Percentiles rank a stretch among this genome's conserved stretches.
Conservation (phyloP, 2,113 vertebrate species). For the Rhegmatorhina hoffmannsi region DNA sequence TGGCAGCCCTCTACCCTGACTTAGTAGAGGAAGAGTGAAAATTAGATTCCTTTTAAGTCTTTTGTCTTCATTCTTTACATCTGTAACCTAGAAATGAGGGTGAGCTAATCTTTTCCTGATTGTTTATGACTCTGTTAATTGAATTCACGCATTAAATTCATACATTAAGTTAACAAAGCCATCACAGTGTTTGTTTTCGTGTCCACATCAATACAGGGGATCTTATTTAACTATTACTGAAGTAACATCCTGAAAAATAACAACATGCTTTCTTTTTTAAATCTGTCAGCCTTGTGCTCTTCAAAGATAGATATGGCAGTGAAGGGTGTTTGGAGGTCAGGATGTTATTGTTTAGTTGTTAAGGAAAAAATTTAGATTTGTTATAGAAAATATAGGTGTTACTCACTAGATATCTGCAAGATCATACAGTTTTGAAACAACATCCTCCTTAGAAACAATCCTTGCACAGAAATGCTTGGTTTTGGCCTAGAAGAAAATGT, state of each 20-base stretch:
- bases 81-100: background rate
- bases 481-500: background rate
- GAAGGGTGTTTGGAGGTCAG: background rate
- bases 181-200: background rate
- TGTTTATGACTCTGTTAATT: background rate
- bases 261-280: background rate
- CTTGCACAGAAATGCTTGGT: background rate
- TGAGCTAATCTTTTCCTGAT: background rate
- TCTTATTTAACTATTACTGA: background rate
- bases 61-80: background rate
- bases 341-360: background rate
- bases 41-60: background rate
- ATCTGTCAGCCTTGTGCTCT: background rate
- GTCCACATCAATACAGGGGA: background rate
- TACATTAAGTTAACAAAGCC: background rate
- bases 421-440: background rate
- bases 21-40: background rate
- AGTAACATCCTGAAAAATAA: background rate
- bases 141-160: background rate
- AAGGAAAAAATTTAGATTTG: background rate
- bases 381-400: background rate
- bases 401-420: background rate
- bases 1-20: background rate
- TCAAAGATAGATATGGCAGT: background rate
- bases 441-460: background rate